These are phyloP conservation scores for Craseonycteris thonglongyai DNA, from an alignment of 2,113 vertebrate genomes.

Conservation along the genomic window DNA sequence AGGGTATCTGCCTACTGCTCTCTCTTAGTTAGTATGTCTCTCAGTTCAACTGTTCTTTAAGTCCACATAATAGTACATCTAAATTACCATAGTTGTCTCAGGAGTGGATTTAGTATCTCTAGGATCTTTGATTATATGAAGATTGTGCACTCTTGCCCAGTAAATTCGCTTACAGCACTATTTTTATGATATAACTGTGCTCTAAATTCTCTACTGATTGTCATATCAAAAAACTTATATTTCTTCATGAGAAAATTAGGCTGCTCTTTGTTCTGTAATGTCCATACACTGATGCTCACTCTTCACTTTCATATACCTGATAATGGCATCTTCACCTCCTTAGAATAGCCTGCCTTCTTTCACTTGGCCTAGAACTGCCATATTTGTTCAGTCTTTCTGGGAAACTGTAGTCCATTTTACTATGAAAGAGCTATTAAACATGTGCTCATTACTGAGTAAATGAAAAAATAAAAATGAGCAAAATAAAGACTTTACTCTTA, in stretches of 20 bases:
- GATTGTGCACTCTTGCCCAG: not conserved
- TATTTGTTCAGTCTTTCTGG: not conserved
- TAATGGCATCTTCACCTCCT: not conserved
- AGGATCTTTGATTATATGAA: not conserved
- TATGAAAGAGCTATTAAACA: not conserved
- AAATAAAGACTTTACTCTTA: not conserved
- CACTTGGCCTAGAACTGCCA: not conserved
- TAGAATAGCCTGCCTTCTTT: not conserved
- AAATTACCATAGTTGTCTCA: not conserved
- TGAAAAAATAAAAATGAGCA: not conserved
- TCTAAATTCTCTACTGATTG: not conserved
- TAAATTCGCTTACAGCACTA: not conserved
- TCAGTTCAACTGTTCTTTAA: not conserved
- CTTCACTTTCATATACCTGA: not conserved
- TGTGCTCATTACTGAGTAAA: not conserved
- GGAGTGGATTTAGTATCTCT: not conserved
- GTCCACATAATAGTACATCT: not conserved
- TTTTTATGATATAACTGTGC: not conserved
- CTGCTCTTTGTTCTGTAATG: not conserved
- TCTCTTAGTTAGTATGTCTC: not conserved
- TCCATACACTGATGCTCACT: not conserved
- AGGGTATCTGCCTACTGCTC: not conserved
- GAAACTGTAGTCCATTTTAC: not conserved
- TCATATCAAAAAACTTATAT: not conserved
- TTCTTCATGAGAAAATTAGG: not conserved